These are phyloP conservation scores for Mallotus villosus DNA, from an alignment of 2,797 vertebrate genomes.

Conservation along the genomic window DNA sequence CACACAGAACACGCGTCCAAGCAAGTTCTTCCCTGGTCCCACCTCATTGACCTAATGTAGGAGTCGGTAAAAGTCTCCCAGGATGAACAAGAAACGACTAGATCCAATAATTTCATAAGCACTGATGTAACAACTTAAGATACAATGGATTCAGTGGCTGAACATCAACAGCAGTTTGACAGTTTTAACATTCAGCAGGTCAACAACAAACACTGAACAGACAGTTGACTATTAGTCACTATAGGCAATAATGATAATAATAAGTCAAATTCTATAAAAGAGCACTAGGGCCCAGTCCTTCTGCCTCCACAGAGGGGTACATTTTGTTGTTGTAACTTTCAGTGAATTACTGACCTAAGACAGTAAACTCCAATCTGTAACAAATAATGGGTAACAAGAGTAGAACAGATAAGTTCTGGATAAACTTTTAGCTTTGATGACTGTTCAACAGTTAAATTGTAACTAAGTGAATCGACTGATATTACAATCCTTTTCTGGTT, in stretches of 20 bases:
- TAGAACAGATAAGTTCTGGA: not conserved
- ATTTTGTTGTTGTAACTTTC: not conserved
- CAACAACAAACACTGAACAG: slow-evolving; percentile 5
- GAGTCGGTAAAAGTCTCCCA: too few relatives aligned
- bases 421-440: not conserved
- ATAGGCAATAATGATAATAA: not conserved
- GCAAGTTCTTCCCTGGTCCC: too few relatives aligned
- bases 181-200: slow-evolving; percentile 7
- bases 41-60: too few relatives aligned
- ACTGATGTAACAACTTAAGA: slow-evolving; percentile 32
- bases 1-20: too few relatives aligned
- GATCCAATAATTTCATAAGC: slow-evolving; percentile 37
- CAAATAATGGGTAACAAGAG: not conserved
- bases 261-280: not conserved
- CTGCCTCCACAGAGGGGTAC: not conserved
- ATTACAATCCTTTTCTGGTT: not conserved
- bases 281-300: not conserved
- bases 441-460: not conserved
- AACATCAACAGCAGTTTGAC: not conserved
- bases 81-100: not conserved
- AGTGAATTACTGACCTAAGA: not conserved
- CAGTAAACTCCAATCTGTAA: not conserved
- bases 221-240: not conserved
- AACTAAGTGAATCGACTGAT: not conserved
- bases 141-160: not conserved